These are phyloP conservation scores for Biston betularia DNA, from an alignment of 2,888 invertebrate genomes.

Conservation along the genomic window DNA sequence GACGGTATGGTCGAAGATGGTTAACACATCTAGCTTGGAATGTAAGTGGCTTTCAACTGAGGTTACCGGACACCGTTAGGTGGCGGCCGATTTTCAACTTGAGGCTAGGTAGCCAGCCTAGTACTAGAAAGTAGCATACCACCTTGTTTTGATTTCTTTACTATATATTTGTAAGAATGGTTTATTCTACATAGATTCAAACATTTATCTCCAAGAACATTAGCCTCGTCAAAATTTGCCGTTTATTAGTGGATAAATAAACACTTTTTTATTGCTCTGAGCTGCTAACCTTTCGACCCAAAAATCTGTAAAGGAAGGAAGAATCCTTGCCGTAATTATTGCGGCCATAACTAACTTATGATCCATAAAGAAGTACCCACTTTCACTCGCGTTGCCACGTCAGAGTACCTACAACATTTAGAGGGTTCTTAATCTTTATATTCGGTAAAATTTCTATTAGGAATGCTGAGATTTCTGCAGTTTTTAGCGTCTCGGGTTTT, in stretches of 20 bases:
- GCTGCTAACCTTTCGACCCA: conserved; percentile 38
- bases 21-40: too few relatives aligned
- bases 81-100: too few relatives aligned
- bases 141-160: too few relatives aligned
- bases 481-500: background rate
- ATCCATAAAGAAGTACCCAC: conserved; percentile 56
- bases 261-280: conserved; percentile 18
- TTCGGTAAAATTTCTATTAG: conserved; percentile 17
- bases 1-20: too few relatives aligned
- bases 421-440: conserved; percentile 20
- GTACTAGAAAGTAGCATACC: too few relatives aligned
- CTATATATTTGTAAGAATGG: too few relatives aligned
- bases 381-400: conserved; percentile 41
- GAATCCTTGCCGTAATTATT: conserved; percentile 48
- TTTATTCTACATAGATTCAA: too few relatives aligned
- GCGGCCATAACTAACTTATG: conserved; percentile 53
- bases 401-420: conserved; percentile 24
- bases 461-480: background rate
- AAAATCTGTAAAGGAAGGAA: conserved; percentile 35
- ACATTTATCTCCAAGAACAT: too few relatives aligned
- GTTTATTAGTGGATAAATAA: conserved; percentile 5
- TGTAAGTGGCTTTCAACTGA: too few relatives aligned
- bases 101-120: too few relatives aligned
- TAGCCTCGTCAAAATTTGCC: background rate
- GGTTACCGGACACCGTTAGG: too few relatives aligned